phyloP scores from a whole-genome alignment of 2,113 vertebrate genomes.

The Datnioides undecimradiatus region DNA sequence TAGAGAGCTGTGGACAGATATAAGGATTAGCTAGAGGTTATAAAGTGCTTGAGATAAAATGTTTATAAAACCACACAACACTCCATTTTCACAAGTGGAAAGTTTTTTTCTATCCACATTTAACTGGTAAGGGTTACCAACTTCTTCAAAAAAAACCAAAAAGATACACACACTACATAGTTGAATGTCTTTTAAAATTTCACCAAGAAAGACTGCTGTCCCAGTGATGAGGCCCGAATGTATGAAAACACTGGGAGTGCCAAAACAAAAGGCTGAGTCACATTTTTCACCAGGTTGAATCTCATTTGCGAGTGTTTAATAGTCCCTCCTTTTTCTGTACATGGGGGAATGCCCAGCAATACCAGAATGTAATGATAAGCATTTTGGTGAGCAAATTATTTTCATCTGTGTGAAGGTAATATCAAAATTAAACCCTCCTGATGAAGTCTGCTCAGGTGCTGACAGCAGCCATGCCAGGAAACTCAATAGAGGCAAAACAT shows the following conservation, averaged over 20 bases:
- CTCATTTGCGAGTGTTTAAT: slow-evolving; percentile 59
- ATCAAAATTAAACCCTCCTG: slow-evolving; percentile 23
- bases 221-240: slow-evolving; percentile 40
- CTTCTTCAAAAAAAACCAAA: slow-evolving; percentile 52
- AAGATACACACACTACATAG: slow-evolving; percentile 46
- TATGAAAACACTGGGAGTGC: slow-evolving; percentile 54
- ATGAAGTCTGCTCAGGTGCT: slow-evolving; percentile 9
- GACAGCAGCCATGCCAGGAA: not conserved
- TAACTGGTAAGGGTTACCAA: slow-evolving; percentile 62
- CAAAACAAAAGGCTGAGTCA: slow-evolving; percentile 58
- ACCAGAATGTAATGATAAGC: not conserved
- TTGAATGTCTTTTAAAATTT: slow-evolving; percentile 54
- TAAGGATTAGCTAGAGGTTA: slow-evolving; percentile 83
- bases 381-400: not conserved
- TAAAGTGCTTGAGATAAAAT: slow-evolving; percentile 89
- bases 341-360: not conserved
- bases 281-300: slow-evolving; percentile 66
- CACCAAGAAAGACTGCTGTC: slow-evolving; percentile 46
- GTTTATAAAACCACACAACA: slow-evolving; percentile 82
- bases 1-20: slow-evolving; percentile 74
- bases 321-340: slow-evolving; percentile 14
- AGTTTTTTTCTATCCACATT: slow-evolving; percentile 60
- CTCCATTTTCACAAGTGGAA: slow-evolving; percentile 73
- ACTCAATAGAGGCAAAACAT: slow-evolving; percentile 29
- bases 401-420: slow-evolving; percentile 10